Percentiles rank a stretch among this genome's conserved stretches.
Evolutionary conservation across 2,888 invertebrate species (phyloP).

Genomic region (Trachelus stipa): DNA sequence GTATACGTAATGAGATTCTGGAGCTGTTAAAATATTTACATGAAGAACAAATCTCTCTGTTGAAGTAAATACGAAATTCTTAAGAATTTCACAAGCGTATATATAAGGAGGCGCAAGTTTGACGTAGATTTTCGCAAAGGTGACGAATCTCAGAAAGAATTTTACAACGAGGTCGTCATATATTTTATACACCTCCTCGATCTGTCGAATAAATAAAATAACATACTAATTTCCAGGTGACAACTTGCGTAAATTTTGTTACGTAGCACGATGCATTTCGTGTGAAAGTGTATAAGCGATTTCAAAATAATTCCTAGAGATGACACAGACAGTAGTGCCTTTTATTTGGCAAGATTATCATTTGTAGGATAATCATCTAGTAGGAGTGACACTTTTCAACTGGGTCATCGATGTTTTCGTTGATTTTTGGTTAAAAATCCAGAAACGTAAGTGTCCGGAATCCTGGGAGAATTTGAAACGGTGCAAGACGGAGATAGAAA

Average conservation of each 20-base stretch:
- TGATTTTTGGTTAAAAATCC: not conserved
- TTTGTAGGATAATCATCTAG: not conserved
- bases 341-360: not conserved
- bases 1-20: not conserved
- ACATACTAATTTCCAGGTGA: not conserved
- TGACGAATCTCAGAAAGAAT: not conserved
- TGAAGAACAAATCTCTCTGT: not conserved
- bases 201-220: not conserved
- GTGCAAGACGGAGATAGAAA: not conserved
- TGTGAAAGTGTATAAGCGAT: not conserved
- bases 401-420: not conserved
- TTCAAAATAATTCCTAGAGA: too few relatives aligned
- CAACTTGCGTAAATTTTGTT: not conserved
- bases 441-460: not conserved
- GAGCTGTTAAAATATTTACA: not conserved
- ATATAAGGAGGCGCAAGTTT: not conserved
- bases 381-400: not conserved
- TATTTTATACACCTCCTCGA: not conserved
- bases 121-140: not conserved
- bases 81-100: not conserved
- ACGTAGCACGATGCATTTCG: not conserved
- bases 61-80: not conserved
- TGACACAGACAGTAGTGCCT: too few relatives aligned
- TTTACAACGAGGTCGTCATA: not conserved
- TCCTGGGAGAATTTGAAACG: not conserved